A percentile compares a stretch with the other conserved stretches of the same genome.
phyloP scores from a whole-genome alignment of 2,113 vertebrate species.

The Danionella cerebrum region DNA sequence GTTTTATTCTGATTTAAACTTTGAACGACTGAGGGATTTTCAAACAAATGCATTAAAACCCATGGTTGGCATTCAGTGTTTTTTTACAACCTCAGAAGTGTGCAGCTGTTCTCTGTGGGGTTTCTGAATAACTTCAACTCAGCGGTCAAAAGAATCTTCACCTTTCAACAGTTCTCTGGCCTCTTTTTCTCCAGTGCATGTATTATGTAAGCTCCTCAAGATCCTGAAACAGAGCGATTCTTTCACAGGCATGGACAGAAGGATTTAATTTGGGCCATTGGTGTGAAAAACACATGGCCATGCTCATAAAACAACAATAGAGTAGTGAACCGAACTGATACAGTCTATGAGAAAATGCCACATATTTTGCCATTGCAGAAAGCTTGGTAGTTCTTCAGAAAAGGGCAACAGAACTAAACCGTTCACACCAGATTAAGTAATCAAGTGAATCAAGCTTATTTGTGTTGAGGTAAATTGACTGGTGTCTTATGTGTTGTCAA shows the following conservation, averaged over 20 bases:
- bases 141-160: neutral
- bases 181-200: neutral
- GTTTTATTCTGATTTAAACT: no score
- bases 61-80: no score
- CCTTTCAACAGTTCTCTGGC: neutral
- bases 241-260: neutral
- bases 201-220: constrained; percentile 10
- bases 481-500: no score
- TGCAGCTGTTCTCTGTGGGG: neutral
- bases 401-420: no score
- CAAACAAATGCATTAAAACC: no score
- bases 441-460: no score
- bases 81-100: neutral
- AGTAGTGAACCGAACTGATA: neutral
- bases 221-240: neutral
- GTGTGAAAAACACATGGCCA: constrained; percentile 10
- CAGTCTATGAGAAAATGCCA: neutral
- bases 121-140: constrained; percentile 8
- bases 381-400: no score
- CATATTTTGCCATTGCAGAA: no score
- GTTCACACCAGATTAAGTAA: no score
- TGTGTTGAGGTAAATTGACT: no score
- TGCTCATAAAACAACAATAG: neutral
- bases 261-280: neutral
- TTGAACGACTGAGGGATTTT: no score